Evolutionary conservation across 1,140 invertebrate genomes (phyloP).

Genomic region (Matsumurasca onukii): DNA sequence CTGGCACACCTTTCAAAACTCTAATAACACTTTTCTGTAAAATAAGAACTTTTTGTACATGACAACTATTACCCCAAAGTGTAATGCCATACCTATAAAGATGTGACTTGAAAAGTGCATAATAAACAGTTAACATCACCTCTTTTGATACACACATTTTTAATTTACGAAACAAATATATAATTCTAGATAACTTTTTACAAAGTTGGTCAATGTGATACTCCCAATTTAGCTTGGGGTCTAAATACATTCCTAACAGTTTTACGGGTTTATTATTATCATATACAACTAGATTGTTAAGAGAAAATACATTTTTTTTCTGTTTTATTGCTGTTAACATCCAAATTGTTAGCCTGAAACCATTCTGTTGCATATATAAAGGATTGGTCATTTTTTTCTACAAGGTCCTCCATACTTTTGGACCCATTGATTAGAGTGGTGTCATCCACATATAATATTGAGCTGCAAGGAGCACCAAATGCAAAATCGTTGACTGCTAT

Average conservation of each 20-base stretch:
- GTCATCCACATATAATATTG: constrained; percentile 9
- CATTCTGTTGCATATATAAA: background rate
- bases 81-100: too few species aligned
- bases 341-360: background rate
- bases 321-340: background rate
- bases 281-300: background rate
- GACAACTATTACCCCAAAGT: too few species aligned
- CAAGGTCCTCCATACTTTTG: background rate
- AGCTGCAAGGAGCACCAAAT: background rate
- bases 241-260: background rate
- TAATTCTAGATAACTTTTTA: background rate
- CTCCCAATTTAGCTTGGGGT: background rate
- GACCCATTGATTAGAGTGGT: background rate
- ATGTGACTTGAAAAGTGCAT: too few species aligned
- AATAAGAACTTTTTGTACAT: too few species aligned
- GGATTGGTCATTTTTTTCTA: background rate
- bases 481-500: background rate
- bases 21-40: too few species aligned
- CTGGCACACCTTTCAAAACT: too few species aligned
- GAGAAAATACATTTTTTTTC: background rate
- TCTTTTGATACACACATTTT: background rate
- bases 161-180: background rate
- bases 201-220: background rate
- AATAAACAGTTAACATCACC: background rate
- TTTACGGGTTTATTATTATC: background rate